Percentiles rank a stretch among this genome's conserved stretches.
These are phyloP conservation scores for Athene cunicularia DNA, from an alignment of 2,113 vertebrate species.

Conservation along the genomic window DNA sequence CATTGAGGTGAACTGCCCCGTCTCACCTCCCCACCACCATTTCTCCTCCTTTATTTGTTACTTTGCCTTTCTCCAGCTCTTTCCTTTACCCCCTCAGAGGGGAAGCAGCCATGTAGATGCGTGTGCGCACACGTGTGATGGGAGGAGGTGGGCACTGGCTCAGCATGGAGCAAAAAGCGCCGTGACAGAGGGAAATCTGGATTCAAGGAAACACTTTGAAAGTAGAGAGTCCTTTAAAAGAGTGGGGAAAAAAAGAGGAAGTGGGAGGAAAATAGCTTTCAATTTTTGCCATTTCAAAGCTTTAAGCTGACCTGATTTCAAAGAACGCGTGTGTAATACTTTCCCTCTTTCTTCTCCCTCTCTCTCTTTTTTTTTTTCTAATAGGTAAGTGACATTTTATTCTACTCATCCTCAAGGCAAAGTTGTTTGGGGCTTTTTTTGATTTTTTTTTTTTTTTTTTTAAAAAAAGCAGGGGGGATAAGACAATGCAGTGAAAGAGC, in stretches of 20 bases:
- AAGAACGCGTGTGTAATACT: conserved; percentile 57
- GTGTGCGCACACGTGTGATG: background rate
- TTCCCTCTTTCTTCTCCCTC: conserved; percentile 55
- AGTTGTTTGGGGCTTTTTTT: conserved; percentile 30
- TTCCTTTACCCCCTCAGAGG: background rate
- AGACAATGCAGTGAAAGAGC: background rate
- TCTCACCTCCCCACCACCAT: background rate
- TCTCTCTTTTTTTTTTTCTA: conserved; percentile 10
- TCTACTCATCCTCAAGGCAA: conserved; percentile 70
- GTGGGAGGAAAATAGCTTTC: conserved; percentile 52
- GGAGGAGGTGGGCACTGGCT: background rate
- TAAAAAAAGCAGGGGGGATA: background rate
- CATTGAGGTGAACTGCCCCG: background rate
- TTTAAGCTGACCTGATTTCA: conserved; percentile 75
- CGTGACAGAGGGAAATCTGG: background rate
- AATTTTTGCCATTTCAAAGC: conserved; percentile 73
- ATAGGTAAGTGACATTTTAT: conserved; percentile 79
- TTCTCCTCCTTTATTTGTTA: background rate
- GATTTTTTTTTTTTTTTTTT: background rate
- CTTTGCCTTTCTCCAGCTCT: background rate
- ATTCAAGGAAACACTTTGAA: conserved; percentile 12
- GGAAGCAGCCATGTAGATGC: accelerated
- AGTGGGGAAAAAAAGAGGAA: conserved; percentile 47
- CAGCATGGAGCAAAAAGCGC: background rate
- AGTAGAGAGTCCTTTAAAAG: conserved; percentile 53